Base-by-base conservation (phyloP, 2,888 invertebrate genomes). In the Acleris sparsana region DNA sequence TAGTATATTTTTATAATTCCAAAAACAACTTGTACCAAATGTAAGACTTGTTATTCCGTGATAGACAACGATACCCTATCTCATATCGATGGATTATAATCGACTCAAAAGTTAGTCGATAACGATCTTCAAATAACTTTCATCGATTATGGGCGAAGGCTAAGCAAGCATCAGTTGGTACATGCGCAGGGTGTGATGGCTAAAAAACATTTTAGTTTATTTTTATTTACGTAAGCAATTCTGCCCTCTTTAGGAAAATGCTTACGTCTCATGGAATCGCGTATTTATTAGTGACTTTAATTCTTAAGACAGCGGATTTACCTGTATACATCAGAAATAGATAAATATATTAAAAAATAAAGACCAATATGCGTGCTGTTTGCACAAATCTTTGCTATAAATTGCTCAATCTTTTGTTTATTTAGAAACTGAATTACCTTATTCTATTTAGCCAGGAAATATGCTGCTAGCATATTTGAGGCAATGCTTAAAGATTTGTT, bases 1-100 rank as follows among this genome's bases (percentile, higher is more conserved):
- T 11, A 3, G 33, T 33, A 3, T 33, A 1, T 33, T 33, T 39
- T 39, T 39, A 0, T n/a, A 13, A 1, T 11, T 46, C 7, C 25
- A 46, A 11, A 25, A 25, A 17, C 46, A 46, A 46, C 46, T 17
- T n/a, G 7, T n/a, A 43, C 20, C 20, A n/a, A 3, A 5, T 5
- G 39, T 57, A 25, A 57, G n/a, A 57, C 46, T n/a, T 46, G 57
- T 44, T 46, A 46, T 44, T 46, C 22, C n/a, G 20, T 22, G 55
- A 55, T 16, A 52, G 78, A 79, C 75, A 69, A 60, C 63, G 53
- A 58, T 80, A 82, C 83, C 81, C 60, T 59, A 33, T 64, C 85
- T 85, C 85, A 84, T 71, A 68, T 78, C 61, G 49, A 25, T 72
- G 85, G 88, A 88, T 88, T 88, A 87, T 83, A 80, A 88, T 88